Percentiles rank a stretch among this genome's conserved stretches.
These are phyloP conservation scores for Zophobas morio DNA, from an alignment of 1,140 invertebrate species.

Conservation along the genomic window DNA sequence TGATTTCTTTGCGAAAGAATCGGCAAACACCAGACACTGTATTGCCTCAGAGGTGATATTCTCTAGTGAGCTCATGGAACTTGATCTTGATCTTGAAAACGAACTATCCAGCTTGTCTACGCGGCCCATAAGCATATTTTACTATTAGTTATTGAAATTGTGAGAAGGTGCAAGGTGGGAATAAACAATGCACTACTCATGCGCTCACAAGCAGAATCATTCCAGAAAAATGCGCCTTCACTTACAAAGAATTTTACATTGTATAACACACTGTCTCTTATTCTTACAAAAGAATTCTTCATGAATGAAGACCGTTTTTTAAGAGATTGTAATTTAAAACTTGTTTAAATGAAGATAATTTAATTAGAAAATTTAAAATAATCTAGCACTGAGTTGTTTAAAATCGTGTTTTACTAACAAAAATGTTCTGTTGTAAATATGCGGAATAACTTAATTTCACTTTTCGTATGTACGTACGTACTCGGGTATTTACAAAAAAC, in stretches of 20 bases:
- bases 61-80: constrained; percentile 97
- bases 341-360: constrained; percentile 47
- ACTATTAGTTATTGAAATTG: constrained; percentile 59
- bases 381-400: constrained; percentile 28
- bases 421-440: constrained; percentile 11
- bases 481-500: not conserved
- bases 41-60: constrained; percentile 96
- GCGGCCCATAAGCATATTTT: constrained; percentile 75
- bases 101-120: constrained; percentile 97
- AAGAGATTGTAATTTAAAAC: constrained; percentile 4
- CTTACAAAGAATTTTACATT: constrained; percentile 27
- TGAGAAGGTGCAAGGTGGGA: constrained; percentile 54
- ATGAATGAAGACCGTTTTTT: constrained; percentile 19
- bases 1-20: constrained; percentile 95
- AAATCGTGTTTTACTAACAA: constrained; percentile 21
- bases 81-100: constrained; percentile 95
- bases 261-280: constrained; percentile 12
- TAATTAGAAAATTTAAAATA: constrained; percentile 45
- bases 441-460: not conserved
- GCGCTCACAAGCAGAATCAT: constrained; percentile 51
- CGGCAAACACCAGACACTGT: constrained; percentile 95
- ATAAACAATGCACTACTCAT: constrained; percentile 51
- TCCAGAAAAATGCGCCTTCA: constrained; percentile 29
- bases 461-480: constrained; percentile 3
- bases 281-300: constrained; percentile 21